Evolutionary conservation across 2,888 invertebrate genomes (phyloP).

Genomic region (Embidobia sp.): DNA sequence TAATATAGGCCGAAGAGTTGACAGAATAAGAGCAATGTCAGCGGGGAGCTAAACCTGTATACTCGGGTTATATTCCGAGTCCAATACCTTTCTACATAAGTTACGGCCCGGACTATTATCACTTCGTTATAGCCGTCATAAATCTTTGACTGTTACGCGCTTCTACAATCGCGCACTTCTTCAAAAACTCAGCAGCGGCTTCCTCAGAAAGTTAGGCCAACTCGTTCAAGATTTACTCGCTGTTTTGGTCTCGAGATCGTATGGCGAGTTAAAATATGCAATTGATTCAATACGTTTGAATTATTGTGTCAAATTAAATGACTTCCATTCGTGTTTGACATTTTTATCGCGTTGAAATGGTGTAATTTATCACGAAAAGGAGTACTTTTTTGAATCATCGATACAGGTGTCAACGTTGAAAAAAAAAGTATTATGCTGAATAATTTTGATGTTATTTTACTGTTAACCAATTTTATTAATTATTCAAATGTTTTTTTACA

Average conservation of each 20-base stretch:
- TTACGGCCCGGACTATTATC: constrained; percentile 78
- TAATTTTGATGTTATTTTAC: too few relatives aligned
- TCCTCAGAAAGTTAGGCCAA: constrained; percentile 45
- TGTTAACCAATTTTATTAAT: too few relatives aligned
- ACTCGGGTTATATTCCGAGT: constrained; percentile 69
- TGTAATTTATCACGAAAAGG: too few relatives aligned
- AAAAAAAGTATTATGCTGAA: too few relatives aligned
- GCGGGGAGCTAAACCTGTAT: constrained; percentile 75
- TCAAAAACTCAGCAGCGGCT: constrained; percentile 41
- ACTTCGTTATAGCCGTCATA: constrained; percentile 79
- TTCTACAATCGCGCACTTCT: constrained; percentile 65
- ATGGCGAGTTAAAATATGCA: constrained; percentile 29
- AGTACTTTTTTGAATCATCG: too few relatives aligned
- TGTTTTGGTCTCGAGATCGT: constrained; percentile 33
- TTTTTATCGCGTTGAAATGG: constrained; percentile 12
- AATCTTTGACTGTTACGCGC: constrained; percentile 75
- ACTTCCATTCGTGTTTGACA: background rate
- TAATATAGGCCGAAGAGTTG: constrained; percentile 68
- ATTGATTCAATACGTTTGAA: constrained; percentile 45
- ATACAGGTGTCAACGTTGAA: too few relatives aligned
- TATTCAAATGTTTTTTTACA: too few relatives aligned
- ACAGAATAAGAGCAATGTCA: constrained; percentile 75
- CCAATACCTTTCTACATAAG: constrained; percentile 72
- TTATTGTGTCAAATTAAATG: constrained; percentile 26
- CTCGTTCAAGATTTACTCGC: constrained; percentile 46